Percentiles rank a stretch among this genome's conserved stretches.
Evolutionary conservation across 2,113 vertebrate species (phyloP).

Genomic region (Tor tambroides): DNA sequence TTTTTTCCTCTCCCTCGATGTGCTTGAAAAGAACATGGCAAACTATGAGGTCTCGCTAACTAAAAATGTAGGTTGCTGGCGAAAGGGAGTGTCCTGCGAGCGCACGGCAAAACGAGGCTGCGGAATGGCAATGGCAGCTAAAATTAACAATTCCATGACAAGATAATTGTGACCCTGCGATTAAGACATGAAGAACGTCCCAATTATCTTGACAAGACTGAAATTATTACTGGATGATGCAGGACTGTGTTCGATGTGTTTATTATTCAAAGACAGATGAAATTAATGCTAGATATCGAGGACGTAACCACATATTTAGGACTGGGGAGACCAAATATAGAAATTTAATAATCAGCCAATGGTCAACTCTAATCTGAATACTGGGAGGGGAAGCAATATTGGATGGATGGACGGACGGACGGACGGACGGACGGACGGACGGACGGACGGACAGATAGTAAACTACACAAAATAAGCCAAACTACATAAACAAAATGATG

Average conservation of each 20-base stretch:
- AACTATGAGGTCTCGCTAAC: not conserved
- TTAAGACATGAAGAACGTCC: not conserved
- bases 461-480: not conserved
- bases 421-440: not conserved
- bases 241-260: conserved; percentile 4
- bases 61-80: conserved; percentile 27
- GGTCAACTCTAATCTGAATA: no score
- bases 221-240: not conserved
- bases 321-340: not conserved
- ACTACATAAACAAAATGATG: no score
- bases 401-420: not conserved
- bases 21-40: conserved; percentile 30
- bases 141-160: conserved; percentile 34
- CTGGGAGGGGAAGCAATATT: not conserved
- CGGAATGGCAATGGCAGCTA: not conserved
- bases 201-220: not conserved
- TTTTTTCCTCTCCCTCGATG: conserved; percentile 59
- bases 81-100: not conserved
- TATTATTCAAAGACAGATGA: conserved; percentile 18
- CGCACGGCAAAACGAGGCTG: not conserved
- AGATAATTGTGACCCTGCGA: conserved; percentile 14
- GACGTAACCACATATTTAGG: not conserved
- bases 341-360: not conserved
- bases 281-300: not conserved
- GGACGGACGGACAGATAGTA: no score